phyloP scores from a whole-genome alignment of 35 echinoderm and acorn worm genomes.

The Antedon bifida region DNA sequence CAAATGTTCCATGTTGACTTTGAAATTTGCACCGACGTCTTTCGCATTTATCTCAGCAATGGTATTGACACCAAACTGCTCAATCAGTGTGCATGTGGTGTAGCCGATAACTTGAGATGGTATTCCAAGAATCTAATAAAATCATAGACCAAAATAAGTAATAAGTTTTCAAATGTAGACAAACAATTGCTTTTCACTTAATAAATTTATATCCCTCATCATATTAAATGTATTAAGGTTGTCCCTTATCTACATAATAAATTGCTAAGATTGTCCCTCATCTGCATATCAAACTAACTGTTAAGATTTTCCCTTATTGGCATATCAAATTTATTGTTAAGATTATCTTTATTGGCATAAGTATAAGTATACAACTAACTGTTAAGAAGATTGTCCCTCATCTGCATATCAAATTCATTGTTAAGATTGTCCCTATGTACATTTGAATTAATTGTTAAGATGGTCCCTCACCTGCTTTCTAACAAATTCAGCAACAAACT shows the following conservation, averaged over 20 bases:
- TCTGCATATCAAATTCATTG: no score
- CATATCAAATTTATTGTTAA: no score
- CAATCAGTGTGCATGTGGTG: constrained; percentile 27
- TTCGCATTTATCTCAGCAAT: constrained; percentile 27
- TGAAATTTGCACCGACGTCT: constrained; percentile 34
- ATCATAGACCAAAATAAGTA: background rate
- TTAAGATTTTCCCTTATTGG: background rate
- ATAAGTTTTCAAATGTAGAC: background rate
- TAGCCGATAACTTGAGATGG: constrained; percentile 34
- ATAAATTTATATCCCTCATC: background rate
- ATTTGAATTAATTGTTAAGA: no score
- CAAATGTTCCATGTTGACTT: constrained; percentile 43
- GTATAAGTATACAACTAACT: no score
- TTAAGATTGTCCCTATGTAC: no score
- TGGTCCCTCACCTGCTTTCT: constrained; percentile 27
- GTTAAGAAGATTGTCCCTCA: no score
- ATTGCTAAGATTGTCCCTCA: background rate
- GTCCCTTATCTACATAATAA: no score
- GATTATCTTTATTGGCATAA: no score
- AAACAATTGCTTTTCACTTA: background rate
- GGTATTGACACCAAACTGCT: constrained; percentile 47
- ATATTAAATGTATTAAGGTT: no score
- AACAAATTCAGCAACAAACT: constrained; percentile 36
- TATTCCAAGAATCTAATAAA: constrained; percentile 39
- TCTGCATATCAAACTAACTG: no score